Base-by-base conservation (phyloP, 2,888 invertebrate species). In the Salpingus planirostris region DNA sequence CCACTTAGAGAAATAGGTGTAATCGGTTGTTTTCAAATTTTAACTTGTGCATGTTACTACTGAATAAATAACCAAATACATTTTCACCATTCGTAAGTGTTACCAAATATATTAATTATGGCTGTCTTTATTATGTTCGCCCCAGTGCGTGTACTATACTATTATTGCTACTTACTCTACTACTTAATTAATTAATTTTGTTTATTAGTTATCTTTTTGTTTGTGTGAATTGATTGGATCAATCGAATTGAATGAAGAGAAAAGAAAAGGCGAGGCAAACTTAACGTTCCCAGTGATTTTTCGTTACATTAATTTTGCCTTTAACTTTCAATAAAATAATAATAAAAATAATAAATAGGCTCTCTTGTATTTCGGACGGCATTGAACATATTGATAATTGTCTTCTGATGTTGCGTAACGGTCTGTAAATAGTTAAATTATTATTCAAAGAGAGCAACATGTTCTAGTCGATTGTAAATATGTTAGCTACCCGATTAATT, bases 391-490 rank as follows among this genome's bases (percentile, higher is more conserved):
- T 37, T 32, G 35, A 34, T 38, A 25, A 37, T 31, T 37, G 42
- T 36, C 37, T 36, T 42, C 38, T 42, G 30, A 41, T 39, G 39
- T 42, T 43, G 47, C 42, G 46, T 46, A 47, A 42, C 33, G 44
- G 33, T 43, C 42, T 54, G 52, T 57, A 54, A 44, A 54, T 54
- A 55, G 36, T 47, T 43, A 44, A 50, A 43, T 44, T 46, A n/a
- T n/a, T n/a, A 46, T 44, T 36, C 13, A 27, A 44, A 34, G 45
- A 50, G 48, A 49, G 50, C 49, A 49, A 50, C 47, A 48, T 51
- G 50, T 55, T 60, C 60, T 60, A 60, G 60, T 60, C 60, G 55
- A 53, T 52, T 60, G 60, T 60, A 60, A 54, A 60, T 60, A 59
- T 51, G 43, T 49, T 59, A 54, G 52, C 47, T 54, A 51, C 53